Evolutionary conservation across 2,888 invertebrate species (phyloP), one percentile per base, ranked within the genome.

Genomic region (Erpobdella octoculata): DNA sequence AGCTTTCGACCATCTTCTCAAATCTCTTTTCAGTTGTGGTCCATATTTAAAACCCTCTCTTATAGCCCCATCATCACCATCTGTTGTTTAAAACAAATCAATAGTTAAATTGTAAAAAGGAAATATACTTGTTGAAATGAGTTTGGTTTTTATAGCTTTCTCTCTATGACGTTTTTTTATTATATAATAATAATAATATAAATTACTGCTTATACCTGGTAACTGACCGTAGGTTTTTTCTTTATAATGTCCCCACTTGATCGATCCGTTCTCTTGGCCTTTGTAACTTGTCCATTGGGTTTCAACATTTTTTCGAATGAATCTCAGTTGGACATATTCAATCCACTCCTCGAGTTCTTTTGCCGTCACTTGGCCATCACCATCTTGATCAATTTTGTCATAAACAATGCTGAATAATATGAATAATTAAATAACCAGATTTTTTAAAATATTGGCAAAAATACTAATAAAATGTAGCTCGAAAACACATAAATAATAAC

Each of bases 1-100:
- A 36, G 85, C 85, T 28, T 79, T 78, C 65, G 80, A 74, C 82
- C 82, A 84, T 36, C 94, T 59, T 4, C 41, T 18, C 41, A 35
- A 36, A 25, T 70, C 62, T 37, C 61, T 70, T 33, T 70, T 70
- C 48, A 69, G 35, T 8, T 69, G 41, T 3, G 69, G 33, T 15
- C 36, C 69, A 35, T 58, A 69, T 36, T 37, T 69, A 46, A 69
- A 69, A n/a, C 28, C 37, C 28, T 28, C 15, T 53, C 31, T 67
- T 8, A 38, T 46, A 33, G 28, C 58, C 69, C 58, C 69, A 35
- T 69, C 69, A 35, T 53, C 53, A 36, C 58, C 33, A 38, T 36
- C 48, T 62, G 62, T 15, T 62, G 5, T n/a, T n/a, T 1, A 62
- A 18, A 18, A 6, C 8, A n/a, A 53, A 53, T 53, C 21, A 53